phyloP scores from a whole-genome alignment of 2,113 vertebrate species.

The Cheilinus undulatus region DNA sequence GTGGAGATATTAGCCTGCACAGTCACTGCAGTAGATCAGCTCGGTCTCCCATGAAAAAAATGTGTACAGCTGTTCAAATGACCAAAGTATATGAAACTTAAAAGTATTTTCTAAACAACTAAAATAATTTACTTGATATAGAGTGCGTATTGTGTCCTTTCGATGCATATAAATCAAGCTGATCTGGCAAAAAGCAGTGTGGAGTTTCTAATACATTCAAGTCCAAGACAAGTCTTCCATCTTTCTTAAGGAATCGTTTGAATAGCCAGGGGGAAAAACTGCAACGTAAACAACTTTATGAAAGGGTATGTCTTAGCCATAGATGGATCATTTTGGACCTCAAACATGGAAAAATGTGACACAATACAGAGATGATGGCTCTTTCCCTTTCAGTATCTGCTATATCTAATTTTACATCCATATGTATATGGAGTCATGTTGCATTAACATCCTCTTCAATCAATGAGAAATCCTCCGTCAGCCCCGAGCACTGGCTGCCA shows the following conservation, averaged over 20 bases:
- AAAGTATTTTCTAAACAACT: too few relatives aligned
- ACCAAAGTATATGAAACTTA: neutral
- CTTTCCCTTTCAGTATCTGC: neutral
- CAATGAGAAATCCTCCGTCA: constrained; percentile 34
- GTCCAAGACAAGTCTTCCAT: neutral
- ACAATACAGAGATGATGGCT: neutral
- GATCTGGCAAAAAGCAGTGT: neutral
- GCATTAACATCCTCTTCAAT: constrained; percentile 15
- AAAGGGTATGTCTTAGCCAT: neutral
- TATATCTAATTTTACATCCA: constrained; percentile 26
- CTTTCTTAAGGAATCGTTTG: neutral
- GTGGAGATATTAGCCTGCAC: neutral
- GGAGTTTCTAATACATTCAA: neutral
- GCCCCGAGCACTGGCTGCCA: constrained; percentile 34
- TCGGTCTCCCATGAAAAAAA: neutral
- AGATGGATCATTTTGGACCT: neutral
- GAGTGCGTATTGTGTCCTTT: too few relatives aligned
- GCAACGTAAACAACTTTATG: neutral
- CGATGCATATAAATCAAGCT: too few relatives aligned
- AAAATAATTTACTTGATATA: too few relatives aligned
- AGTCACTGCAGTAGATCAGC: neutral
- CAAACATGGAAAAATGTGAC: neutral
- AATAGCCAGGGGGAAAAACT: neutral
- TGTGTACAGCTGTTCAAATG: neutral
- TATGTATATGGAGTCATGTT: constrained; percentile 26